phyloP scores from a whole-genome alignment of 2,113 vertebrate genomes.

The Tretioscincus oriximinensis region DNA sequence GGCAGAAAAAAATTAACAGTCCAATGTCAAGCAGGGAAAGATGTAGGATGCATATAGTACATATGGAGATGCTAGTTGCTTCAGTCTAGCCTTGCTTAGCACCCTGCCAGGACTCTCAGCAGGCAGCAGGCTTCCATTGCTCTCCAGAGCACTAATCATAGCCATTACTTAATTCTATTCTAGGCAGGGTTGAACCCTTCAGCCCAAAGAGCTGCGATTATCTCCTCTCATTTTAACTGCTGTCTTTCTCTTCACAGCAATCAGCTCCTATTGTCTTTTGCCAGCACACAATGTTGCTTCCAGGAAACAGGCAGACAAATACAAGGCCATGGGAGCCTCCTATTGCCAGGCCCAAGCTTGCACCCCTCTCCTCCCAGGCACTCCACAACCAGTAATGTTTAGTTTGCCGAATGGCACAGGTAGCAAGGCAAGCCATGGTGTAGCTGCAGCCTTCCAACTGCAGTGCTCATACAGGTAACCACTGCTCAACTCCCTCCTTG shows the following conservation, averaged over 20 bases:
- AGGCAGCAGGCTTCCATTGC: not conserved
- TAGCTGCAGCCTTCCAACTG: not conserved
- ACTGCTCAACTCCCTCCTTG: too few species aligned
- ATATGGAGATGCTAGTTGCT: not conserved
- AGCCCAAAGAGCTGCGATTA: conserved; percentile 25
- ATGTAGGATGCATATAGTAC: too few species aligned
- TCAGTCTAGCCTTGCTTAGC: fast-evolving
- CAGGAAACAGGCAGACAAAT: not conserved
- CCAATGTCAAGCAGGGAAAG: not conserved
- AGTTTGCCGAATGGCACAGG: not conserved
- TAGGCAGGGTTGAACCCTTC: conserved; percentile 1
- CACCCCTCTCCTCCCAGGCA: not conserved
- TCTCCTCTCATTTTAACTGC: not conserved
- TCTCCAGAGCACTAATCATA: conserved; percentile 34
- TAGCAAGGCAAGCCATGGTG: not conserved
- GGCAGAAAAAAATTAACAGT: not conserved
- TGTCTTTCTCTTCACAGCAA: conserved; percentile 15
- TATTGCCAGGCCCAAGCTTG: not conserved
- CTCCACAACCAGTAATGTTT: not conserved
- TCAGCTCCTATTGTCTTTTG: conserved; percentile 27
- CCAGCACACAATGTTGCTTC: not conserved
- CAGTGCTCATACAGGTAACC: not conserved
- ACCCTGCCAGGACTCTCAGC: not conserved
- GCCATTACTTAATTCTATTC: conserved; percentile 41
- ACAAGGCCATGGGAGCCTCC: not conserved